Evolutionary conservation across 2,888 invertebrate species (phyloP).

Genomic region (Eucera pruinosa): DNA sequence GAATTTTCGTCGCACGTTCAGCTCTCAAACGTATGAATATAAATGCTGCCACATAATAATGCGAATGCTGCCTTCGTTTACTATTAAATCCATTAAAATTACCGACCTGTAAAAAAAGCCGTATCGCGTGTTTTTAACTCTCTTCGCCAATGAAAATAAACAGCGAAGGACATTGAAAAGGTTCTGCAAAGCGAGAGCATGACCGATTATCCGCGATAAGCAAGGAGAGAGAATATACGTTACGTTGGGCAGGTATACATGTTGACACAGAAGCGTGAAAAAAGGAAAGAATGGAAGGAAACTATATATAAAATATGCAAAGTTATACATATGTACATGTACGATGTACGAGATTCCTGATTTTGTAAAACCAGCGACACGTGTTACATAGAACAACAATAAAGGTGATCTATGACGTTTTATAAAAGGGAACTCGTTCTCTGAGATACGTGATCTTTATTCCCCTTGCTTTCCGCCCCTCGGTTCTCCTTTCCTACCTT

Average conservation of each 20-base stretch:
- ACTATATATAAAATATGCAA: conserved; percentile 43
- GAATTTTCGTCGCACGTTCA: too few relatives aligned
- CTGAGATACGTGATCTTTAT: conserved; percentile 47
- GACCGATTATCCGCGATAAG: conserved; percentile 34
- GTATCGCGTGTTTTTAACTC: too few relatives aligned
- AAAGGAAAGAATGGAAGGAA: neutral
- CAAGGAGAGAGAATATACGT: conserved; percentile 40
- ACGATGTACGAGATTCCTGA: conserved; percentile 75
- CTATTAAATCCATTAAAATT: too few relatives aligned
- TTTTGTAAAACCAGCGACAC: conserved; percentile 77
- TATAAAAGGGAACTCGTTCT: conserved; percentile 64
- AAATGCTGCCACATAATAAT: too few relatives aligned
- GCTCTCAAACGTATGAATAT: too few relatives aligned
- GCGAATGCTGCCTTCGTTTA: too few relatives aligned
- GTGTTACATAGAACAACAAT: conserved; percentile 74
- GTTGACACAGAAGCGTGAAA: conserved; percentile 37
- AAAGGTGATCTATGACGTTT: conserved; percentile 73
- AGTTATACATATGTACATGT: conserved; percentile 64
- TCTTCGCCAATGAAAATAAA: too few relatives aligned
- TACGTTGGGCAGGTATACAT: conserved; percentile 41
- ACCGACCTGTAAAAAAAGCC: too few relatives aligned
- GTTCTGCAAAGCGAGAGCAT: conserved; percentile 41
- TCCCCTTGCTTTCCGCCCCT: conserved; percentile 20
- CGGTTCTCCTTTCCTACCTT: neutral
- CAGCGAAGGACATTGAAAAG: conserved; percentile 5